Conservation (phyloP, 1,140 invertebrate species). For the Drosophila parvula region DNA sequence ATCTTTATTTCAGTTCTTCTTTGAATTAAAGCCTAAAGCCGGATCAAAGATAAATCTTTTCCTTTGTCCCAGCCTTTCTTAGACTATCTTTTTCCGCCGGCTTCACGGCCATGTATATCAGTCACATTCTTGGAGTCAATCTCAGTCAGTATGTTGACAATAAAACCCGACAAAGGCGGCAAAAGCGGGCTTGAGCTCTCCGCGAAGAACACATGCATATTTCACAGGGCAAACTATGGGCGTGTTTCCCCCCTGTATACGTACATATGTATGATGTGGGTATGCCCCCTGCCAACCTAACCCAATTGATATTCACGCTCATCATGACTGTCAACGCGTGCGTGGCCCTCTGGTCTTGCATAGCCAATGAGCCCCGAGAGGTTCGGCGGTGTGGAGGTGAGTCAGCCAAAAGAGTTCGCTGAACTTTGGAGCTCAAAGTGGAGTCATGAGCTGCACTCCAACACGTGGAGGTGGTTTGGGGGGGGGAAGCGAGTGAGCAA, state of each 20-base stretch:
- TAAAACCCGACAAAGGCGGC: constrained; percentile 40
- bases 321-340: constrained; percentile 64
- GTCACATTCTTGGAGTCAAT: constrained; percentile 32
- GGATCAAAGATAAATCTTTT: neutral
- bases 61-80: neutral
- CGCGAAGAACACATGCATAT: constrained; percentile 35
- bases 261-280: neutral
- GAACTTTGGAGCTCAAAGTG: constrained; percentile 40
- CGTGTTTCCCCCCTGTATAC: neutral
- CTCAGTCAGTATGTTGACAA: constrained; percentile 36
- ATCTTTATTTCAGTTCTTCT: neutral
- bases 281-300: neutral
- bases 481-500: constrained; percentile 31
- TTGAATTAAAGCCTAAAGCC: neutral
- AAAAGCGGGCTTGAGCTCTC: constrained; percentile 1
- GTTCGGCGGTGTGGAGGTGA: constrained; percentile 31
- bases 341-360: constrained; percentile 69
- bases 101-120: constrained; percentile 13
- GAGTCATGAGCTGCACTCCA: constrained; percentile 20
- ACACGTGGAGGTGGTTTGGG: neutral
- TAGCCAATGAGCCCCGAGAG: constrained; percentile 61
- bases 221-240: constrained; percentile 22
- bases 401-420: constrained; percentile 68
- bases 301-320: constrained; percentile 64
- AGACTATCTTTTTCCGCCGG: neutral